Evolutionary conservation across 2,888 invertebrate genomes (phyloP), one percentile per base, ranked within the genome.

Genomic region (Diadegma fenestrale): DNA sequence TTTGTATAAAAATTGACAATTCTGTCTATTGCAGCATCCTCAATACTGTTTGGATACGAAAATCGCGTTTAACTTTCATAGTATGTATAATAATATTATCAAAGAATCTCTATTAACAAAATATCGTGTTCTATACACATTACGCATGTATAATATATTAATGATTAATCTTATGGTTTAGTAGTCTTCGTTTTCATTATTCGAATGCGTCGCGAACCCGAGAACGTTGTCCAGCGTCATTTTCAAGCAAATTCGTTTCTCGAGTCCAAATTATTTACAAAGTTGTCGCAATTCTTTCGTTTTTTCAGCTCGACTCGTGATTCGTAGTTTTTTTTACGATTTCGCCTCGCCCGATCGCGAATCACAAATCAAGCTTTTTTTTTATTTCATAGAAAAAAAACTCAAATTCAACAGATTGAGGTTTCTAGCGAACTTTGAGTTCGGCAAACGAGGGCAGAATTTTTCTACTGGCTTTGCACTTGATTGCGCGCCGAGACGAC

Each of bases 1-100:
- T 76, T 71, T 84, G 79, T 80, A 85, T 82, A 82, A 82, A 80
- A 86, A 85, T 85, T 81, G 73, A 78, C 69, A 80, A 77, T 41
- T 69, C 77, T 75, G 63, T 80, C 75, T 73, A 82, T 82, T 63
- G 78, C 73, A 54, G 68, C 77, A 68, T 75, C 51, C 41, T 75
- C 48, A 71, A 79, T 71, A 45, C 76, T 54, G 51, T 41, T 61
- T 12, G 64, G 58, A 76, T 71, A 75, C 64, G 58, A 77, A 68
- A 68, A 73, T 72, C 79, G 63, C 82, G 75, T 43, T 61, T 22
- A 33, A 48, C 43, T 54, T 76, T 69, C 41, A 69, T 51, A 45
- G 61, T 73, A 51, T 37, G 37, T 37, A 37, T 37, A 37, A 37
- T 54, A 43, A 73, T 43, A 41, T 61, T 80, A 85, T 73, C 58